phyloP scores from a whole-genome alignment of 2,113 vertebrate species.

The Gobio gobio region DNA sequence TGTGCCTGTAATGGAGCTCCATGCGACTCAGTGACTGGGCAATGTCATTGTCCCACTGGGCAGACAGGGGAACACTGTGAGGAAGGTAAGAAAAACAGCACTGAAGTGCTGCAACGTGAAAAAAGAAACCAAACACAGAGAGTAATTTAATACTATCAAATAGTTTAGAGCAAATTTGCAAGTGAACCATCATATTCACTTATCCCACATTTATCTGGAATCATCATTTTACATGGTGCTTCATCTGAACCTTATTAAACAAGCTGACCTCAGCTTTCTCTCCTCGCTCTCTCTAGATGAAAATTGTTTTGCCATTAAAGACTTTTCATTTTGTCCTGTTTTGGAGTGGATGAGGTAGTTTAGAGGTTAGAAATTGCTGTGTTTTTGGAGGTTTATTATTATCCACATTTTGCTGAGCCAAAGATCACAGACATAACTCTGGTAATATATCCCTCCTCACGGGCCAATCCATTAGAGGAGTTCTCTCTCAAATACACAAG shows the following conservation, averaged over 20 bases:
- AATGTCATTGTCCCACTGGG: constrained; percentile 75
- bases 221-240: constrained; percentile 15
- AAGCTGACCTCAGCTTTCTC: constrained; percentile 11
- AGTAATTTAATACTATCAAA: background rate
- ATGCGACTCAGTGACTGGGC: constrained; percentile 71
- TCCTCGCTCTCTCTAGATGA: background rate
- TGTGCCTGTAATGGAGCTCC: constrained; percentile 76
- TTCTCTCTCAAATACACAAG: constrained; percentile 2
- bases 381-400: constrained; percentile 32
- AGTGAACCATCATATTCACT: background rate
- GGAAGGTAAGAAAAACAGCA: constrained; percentile 73
- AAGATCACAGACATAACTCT: constrained; percentile 16
- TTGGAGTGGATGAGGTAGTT: constrained; percentile 24
- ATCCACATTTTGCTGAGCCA: constrained; percentile 37
- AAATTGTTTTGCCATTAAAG: constrained; percentile 47
- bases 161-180: background rate
- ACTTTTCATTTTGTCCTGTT: constrained; percentile 49
- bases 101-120: background rate
- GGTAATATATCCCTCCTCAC: constrained; percentile 24
- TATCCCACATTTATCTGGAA: background rate
- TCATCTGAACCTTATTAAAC: background rate
- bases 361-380: constrained; percentile 19
- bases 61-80: constrained; percentile 72
- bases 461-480: constrained; percentile 7
- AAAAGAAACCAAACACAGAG: background rate